These are phyloP conservation scores for Girardinus metallicus DNA, from an alignment of 2,797 vertebrate genomes.

Conservation along the genomic window DNA sequence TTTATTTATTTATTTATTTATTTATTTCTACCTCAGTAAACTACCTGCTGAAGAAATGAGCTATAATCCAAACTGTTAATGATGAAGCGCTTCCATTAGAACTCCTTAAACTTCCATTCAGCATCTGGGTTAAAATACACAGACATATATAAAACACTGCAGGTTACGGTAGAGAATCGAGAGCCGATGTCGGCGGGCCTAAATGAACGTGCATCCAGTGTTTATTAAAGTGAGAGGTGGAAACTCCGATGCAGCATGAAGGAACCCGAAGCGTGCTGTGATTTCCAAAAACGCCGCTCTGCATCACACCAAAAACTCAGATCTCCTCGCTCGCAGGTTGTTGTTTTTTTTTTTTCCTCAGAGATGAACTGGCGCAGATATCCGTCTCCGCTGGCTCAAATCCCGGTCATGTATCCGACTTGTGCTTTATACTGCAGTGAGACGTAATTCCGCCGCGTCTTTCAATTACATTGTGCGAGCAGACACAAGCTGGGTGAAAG, in stretches of 20 bases:
- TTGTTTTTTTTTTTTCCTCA: too few relatives aligned
- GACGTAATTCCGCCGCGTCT: constrained; percentile 3
- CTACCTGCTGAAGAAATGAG: constrained; percentile 34
- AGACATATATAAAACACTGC: not conserved
- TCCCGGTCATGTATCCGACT: constrained; percentile 48
- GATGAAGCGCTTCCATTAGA: constrained; percentile 41
- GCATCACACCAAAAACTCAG: constrained; percentile 21
- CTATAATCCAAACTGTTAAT: constrained; percentile 50
- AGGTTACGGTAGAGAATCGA: constrained; percentile 8
- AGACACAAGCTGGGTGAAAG: constrained; percentile 22
- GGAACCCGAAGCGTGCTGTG: constrained; percentile 46
- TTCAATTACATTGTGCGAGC: constrained; percentile 28
- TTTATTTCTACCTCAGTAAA: constrained; percentile 13
- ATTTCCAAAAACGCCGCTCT: constrained; percentile 34
- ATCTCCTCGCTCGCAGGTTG: constrained; percentile 46
- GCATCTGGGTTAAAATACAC: constrained; percentile 50
- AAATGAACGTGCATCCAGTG: constrained; percentile 65
- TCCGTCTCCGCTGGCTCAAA: constrained; percentile 35
- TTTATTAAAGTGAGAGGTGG: constrained; percentile 44
- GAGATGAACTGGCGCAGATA: constrained; percentile 11
- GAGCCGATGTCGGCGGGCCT: constrained; percentile 4
- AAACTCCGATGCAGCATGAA: constrained; percentile 39
- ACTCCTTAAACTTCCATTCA: constrained; percentile 57
- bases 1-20: too few relatives aligned
- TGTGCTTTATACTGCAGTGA: constrained; percentile 15